Evolutionary conservation across 2,113 vertebrate genomes (phyloP).

Genomic region (Scartelaos histophorus): DNA sequence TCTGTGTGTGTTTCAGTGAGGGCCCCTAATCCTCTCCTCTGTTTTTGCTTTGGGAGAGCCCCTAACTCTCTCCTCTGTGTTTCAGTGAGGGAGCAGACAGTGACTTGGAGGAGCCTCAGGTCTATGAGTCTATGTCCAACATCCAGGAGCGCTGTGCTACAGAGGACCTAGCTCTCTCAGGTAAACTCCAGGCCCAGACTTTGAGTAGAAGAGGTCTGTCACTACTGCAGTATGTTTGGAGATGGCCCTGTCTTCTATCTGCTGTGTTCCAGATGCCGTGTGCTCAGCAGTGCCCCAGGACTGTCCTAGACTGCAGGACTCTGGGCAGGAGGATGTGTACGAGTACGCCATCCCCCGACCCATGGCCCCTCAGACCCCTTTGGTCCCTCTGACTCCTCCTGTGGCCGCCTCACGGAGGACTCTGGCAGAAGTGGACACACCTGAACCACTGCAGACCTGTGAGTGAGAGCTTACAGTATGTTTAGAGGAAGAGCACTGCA

Average conservation of each 20-base stretch:
- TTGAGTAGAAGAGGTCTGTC: neutral
- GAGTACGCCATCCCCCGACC: constrained; percentile 88
- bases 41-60: too few species aligned
- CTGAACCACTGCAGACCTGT: constrained; percentile 62
- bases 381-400: neutral
- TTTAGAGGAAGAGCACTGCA: too few species aligned
- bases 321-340: constrained; percentile 80
- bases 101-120: constrained; percentile 83
- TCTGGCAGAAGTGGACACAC: constrained; percentile 86
- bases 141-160: constrained; percentile 83
- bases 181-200: constrained; percentile 61
- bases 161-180: constrained; percentile 61
- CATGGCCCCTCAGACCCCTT: constrained; percentile 52
- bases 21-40: neutral
- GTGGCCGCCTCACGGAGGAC: constrained; percentile 77
- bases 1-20: neutral
- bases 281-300: constrained; percentile 61
- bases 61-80: neutral
- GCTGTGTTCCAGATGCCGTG: constrained; percentile 43
- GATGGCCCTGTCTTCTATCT: neutral
- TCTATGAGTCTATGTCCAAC: constrained; percentile 95
- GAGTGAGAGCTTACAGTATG: constrained; percentile 19
- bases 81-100: constrained; percentile 69
- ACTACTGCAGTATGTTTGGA: neutral
- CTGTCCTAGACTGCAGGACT: constrained; percentile 61